These are phyloP conservation scores for Thecocarcelia acutangulata DNA, from an alignment of 2,888 invertebrate species.

Conservation along the genomic window DNA sequence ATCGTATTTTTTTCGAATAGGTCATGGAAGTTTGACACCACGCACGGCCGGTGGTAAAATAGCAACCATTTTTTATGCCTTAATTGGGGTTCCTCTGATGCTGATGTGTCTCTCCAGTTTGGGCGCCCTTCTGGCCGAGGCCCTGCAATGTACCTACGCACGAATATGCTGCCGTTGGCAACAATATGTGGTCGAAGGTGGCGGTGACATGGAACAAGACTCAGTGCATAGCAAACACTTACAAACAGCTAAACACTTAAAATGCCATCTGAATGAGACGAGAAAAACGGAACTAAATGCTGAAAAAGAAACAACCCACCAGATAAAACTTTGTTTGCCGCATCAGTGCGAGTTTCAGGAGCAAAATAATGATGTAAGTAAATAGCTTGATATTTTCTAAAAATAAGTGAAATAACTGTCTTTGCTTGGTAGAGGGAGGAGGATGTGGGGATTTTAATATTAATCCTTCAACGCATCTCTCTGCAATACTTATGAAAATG, in stretches of 20 bases:
- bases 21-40: slow-evolving; percentile 93
- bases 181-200: slow-evolving; percentile 44
- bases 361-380: slow-evolving; percentile 64
- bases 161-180: slow-evolving; percentile 75
- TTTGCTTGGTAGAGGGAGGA: not conserved
- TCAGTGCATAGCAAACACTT: slow-evolving; percentile 22
- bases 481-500: too few species aligned
- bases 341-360: slow-evolving; percentile 65
- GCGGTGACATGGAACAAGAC: slow-evolving; percentile 17
- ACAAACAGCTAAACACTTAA: slow-evolving; percentile 8
- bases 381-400: not conserved
- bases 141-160: slow-evolving; percentile 85
- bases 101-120: slow-evolving; percentile 92
- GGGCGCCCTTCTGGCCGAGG: slow-evolving; percentile 90
- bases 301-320: slow-evolving; percentile 33
- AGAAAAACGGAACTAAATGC: slow-evolving; percentile 18
- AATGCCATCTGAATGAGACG: slow-evolving; percentile 20
- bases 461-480: not conserved
- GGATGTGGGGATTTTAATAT: not conserved
- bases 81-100: slow-evolving; percentile 93
- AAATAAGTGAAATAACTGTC: not conserved
- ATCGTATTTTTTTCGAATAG: slow-evolving; percentile 81
- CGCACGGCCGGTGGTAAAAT: slow-evolving; percentile 91
- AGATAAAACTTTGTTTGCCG: slow-evolving; percentile 43
- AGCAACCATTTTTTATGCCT: slow-evolving; percentile 92